Base-by-base conservation (phyloP, 2,797 vertebrate genomes). In the Pseudomugil tenellus region DNA sequence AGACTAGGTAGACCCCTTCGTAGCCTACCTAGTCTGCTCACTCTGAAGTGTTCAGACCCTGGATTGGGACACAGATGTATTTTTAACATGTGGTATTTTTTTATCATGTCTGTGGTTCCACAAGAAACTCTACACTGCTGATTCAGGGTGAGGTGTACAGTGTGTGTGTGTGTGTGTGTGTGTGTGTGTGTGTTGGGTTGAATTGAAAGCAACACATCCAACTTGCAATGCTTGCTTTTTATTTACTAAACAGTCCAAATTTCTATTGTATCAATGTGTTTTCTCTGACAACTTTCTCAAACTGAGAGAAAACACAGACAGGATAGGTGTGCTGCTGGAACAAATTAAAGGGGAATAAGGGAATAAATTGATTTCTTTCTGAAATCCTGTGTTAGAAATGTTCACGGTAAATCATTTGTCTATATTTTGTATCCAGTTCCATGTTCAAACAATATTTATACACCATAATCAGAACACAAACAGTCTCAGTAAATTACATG, bases 211-310 rank as follows among this genome's bases (percentile, higher is more conserved):
- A 23, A 51, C 13, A 51, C 23, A 51, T 55, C 23, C 52, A 55
- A 23, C 51, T 55, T 13, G 29, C 19, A 16, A 43, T 21, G 35
- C 62, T 54, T 10, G 17, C 29, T 26, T 28, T 31, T 16, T 31
- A 39, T 39, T 11, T 14, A 39, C 37, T 17, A 29, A 17, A 51
- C 57, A 48, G 69, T 56, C 68, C 31, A 74, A 77, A 65, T 16
- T 19, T 41, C 54, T 63, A 58, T 73, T 48, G 59, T 25, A 56
- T 19, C 1, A 57, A 73, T 64, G 49, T 55, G 56, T 67, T 79
- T 25, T 13, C 23, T 65, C 43, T 34, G 54, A 70, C 29, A 63
- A 41, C 56, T 49, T 74, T 67, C 21, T 57, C 52, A 78, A 21
- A 66, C 19, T 53, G 26, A 53, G 25, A 51, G 29, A 59, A 49